phyloP scores from a whole-genome alignment of 1,140 invertebrate genomes.

The Venturia canescens region DNA sequence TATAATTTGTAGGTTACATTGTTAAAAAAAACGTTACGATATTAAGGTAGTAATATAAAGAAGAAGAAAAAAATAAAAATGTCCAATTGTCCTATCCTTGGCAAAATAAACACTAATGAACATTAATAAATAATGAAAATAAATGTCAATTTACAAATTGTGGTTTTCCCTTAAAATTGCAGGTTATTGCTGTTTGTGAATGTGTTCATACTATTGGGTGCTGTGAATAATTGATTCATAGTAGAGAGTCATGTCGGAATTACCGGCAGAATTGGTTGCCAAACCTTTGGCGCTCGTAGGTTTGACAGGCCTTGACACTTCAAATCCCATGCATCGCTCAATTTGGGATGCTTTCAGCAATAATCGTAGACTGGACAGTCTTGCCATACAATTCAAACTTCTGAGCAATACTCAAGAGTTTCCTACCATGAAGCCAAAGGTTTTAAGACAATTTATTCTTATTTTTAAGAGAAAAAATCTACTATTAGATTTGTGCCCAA shows the following conservation, averaged over 20 bases:
- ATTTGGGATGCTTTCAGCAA: conserved; percentile 96
- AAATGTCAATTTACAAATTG: too few relatives aligned
- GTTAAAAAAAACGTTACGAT: too few relatives aligned
- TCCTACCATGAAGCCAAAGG: conserved; percentile 92
- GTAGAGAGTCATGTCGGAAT: conserved; percentile 78
- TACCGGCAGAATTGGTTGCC: conserved; percentile 86
- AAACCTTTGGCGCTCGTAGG: conserved; percentile 90
- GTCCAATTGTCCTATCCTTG: too few relatives aligned
- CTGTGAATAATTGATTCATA: background rate
- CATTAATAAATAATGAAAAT: too few relatives aligned
- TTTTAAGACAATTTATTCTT: conserved; percentile 59
- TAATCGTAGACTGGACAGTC: conserved; percentile 87
- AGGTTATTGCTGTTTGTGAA: background rate
- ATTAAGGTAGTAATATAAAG: too few relatives aligned
- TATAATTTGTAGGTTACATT: too few relatives aligned
- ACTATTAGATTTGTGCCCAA: conserved; percentile 36
- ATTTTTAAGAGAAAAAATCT: conserved; percentile 34
- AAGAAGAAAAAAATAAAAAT: too few relatives aligned
- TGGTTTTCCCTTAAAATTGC: background rate
- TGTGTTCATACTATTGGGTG: background rate
- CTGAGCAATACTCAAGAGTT: conserved; percentile 89
- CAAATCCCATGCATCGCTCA: conserved; percentile 90
- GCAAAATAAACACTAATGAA: too few relatives aligned
- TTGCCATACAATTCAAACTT: conserved; percentile 91
- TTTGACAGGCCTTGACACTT: conserved; percentile 90